Conservation (phyloP, 2,113 vertebrate species). For the Phocoena phocoena region DNA sequence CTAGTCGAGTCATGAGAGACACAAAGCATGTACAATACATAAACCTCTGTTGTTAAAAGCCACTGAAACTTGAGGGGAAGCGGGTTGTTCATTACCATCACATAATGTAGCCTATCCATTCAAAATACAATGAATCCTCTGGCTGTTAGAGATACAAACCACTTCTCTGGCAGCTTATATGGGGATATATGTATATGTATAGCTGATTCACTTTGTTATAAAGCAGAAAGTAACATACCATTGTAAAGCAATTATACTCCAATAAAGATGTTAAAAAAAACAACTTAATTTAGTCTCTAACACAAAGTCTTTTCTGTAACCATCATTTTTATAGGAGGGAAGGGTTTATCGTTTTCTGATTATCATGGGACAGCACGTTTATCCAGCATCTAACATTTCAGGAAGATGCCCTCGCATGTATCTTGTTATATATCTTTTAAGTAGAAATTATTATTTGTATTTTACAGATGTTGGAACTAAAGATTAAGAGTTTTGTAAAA, state of each 20-base stretch:
- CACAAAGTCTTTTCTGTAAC: neutral
- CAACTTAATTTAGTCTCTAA: neutral
- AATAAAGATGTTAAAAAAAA: too few relatives aligned
- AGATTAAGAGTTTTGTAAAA: neutral
- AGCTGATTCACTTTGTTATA: too few relatives aligned
- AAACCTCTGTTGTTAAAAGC: neutral
- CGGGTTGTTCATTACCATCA: neutral
- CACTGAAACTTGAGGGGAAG: neutral
- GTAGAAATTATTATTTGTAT: neutral
- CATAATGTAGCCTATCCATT: neutral
- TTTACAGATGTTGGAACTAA: neutral
- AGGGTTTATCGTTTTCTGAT: neutral
- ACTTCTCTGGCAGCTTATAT: neutral
- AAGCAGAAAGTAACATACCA: too few relatives aligned
- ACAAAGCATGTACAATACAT: neutral
- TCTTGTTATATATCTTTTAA: neutral
- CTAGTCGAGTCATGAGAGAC: neutral
- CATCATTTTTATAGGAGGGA: neutral
- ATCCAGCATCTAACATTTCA: neutral
- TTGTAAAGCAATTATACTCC: too few relatives aligned
- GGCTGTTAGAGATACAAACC: neutral
- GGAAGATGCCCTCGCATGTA: neutral
- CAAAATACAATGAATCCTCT: neutral
- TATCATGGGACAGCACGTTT: neutral
- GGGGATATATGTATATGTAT: too few relatives aligned